Conservation (phyloP, 2,113 vertebrate species). For the Erythrolamprus reginae region DNA sequence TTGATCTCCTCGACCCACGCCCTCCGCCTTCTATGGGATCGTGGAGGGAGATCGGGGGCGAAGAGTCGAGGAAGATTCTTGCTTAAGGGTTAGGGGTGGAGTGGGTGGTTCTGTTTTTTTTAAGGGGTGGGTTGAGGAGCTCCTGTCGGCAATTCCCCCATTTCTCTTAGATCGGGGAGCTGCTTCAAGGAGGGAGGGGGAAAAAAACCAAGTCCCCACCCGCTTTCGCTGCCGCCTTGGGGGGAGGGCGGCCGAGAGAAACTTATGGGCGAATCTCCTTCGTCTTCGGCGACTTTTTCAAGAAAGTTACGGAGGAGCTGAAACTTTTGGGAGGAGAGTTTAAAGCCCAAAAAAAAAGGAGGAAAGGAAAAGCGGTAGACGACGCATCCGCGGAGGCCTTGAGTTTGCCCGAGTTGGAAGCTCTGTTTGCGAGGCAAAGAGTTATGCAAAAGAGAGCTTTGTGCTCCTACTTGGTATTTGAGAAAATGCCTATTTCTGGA, state of each 20-base stretch:
- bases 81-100: background rate
- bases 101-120: background rate
- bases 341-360: background rate
- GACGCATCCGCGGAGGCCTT: background rate
- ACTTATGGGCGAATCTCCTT: background rate
- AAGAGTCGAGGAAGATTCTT: background rate
- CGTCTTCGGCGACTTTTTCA: background rate
- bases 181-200: background rate
- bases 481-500: constrained; percentile 61
- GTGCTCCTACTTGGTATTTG: constrained; percentile 50
- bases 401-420: background rate
- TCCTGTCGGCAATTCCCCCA: background rate
- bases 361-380: background rate
- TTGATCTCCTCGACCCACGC: background rate
- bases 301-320: background rate
- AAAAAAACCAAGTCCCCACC: background rate
- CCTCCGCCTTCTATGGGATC: background rate
- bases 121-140: background rate
- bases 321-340: background rate
- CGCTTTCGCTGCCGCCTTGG: background rate
- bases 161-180: background rate
- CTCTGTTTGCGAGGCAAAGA: background rate
- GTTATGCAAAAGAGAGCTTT: constrained; percentile 53
- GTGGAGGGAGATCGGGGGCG: background rate
- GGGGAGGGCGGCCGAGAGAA: background rate